Base-by-base conservation (phyloP, 2,888 invertebrate genomes). In the Halictus ligatus region DNA sequence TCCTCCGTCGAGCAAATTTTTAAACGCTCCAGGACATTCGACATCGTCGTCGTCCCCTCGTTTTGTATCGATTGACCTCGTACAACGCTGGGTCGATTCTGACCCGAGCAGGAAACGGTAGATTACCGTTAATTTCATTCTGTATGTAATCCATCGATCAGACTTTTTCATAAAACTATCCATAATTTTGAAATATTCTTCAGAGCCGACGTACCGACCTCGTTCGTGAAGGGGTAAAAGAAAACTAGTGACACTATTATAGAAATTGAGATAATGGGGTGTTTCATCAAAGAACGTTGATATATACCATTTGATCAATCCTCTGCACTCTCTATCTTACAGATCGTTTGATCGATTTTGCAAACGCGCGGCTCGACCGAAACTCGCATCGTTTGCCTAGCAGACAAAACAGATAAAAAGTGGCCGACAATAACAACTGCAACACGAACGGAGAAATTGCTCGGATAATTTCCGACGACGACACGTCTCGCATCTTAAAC, bases 381-480 rank as follows among this genome's bases (percentile, higher is more conserved):
- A 48, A 13, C 46, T 48, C 13, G 48, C 13, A 1, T 46, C 12
- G 43, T 18, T 18, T 21, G 21, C 2, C 58, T 58, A 10, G 58
- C 58, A n/a, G 10, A 58, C 29, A 29, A 64, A 64, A 29, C 2
- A 58, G 58, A 58, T 58, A 58, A 58, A 58, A 58, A n/a, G 12
- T 58, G 12, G 58, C n/a, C 50, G 29, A 48, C 48, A 2, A 50
- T 48, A 73, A 50, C 29, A 25, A 25, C 7, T 29, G 72, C n/a
- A 48, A n/a, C 48, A 0, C 8, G 25, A 29, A 7, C 15, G 43
- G 15, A 29, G 15, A 29, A 64, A 29, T 64, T 64, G 29, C 12
- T 71, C 71, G 71, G 40, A 69, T 69, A 40, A 69, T 69, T 69
- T 40, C 35, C 40, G 69, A 21, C 40, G 35, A 10, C 40, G 69